Base-by-base conservation (phyloP, 2,113 vertebrate genomes). In the Mixornis gularis region DNA sequence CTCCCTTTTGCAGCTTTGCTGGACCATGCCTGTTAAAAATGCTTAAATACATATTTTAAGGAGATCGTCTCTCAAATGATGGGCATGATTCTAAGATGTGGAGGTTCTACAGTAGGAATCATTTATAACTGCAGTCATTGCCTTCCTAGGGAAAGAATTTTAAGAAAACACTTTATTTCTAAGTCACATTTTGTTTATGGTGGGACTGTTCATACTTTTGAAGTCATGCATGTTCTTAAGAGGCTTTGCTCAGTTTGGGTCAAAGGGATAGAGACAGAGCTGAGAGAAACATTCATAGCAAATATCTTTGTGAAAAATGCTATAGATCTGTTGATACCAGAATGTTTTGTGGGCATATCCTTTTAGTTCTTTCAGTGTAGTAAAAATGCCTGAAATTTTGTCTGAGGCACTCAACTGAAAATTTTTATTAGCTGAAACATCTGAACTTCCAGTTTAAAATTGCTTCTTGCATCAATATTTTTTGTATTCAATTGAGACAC, bases 71-170 rank as follows among this genome's bases (percentile, higher is more conserved):
- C 20, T 73, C 46, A 78, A 34, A 73, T 7, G 2, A 26, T 46
- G 25, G 34, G 7, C 26, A 21, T 0, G 0, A 12, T 29, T 65
- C 18, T 52, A 60, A 65, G 63, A 2, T 60, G 25, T 19, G 20
- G 53, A 56, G 9, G 7, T 92, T 83, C 36, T 26, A 20, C 15
- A 34, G 17, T 9, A 56, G 7, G 24, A 12, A 52, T 48, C 12
- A 44, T 48, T 83, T 76, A 5, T 38, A 64, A 76, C 46, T 65
- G 21, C 32, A 81, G 46, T 10, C 34, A 40, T 16, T 74, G 51
- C 27, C 32, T 87, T 78, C 38, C 38, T 58, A 32, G 20, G 58
- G 32, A 71, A 91, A 69, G 7, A 44, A 46, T 51, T 70, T 49
- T 66, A 71, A 63, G 46, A 30, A 85, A 71, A 18, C 6, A 16